Percentiles rank a stretch among this genome's conserved stretches.
Evolutionary conservation across 2,113 vertebrate genomes (phyloP).

Genomic region (Trogon surrucura): DNA sequence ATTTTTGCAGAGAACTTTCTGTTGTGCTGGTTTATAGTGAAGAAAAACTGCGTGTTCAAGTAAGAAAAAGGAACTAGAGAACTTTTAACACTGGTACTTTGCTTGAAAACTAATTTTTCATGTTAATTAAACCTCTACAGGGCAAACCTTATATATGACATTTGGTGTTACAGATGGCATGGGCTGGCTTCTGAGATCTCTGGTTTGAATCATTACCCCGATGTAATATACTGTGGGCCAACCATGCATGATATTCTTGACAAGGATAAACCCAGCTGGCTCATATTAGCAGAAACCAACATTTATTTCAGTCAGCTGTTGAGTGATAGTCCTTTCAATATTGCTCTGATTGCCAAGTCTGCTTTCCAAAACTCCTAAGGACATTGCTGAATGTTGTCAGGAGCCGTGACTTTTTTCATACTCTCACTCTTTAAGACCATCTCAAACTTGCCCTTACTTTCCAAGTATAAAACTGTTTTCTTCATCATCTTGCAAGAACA

Average conservation of each 20-base stretch:
- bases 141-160: not conserved
- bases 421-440: not conserved
- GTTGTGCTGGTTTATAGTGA: not conserved
- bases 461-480: not conserved
- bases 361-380: not conserved
- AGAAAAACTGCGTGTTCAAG: not conserved
- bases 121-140: slow-evolving; percentile 11
- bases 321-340: not conserved
- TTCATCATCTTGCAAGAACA: not conserved
- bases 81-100: not conserved
- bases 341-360: slow-evolving; percentile 14
- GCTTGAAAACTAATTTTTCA: not conserved
- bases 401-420: slow-evolving; percentile 8
- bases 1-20: not conserved
- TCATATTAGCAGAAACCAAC: not conserved
- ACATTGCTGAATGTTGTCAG: not conserved
- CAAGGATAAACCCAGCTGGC: slow-evolving; percentile 48
- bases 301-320: slow-evolving; percentile 28
- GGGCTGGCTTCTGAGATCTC: not conserved
- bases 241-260: slow-evolving; percentile 6
- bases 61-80: not conserved
- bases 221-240: not conserved
- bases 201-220: not conserved
- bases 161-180: not conserved
- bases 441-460: not conserved